Percentiles rank a stretch among this genome's conserved stretches.
Conservation (phyloP, 2,888 invertebrate genomes). For the Caenorhabditis panamensis region DNA sequence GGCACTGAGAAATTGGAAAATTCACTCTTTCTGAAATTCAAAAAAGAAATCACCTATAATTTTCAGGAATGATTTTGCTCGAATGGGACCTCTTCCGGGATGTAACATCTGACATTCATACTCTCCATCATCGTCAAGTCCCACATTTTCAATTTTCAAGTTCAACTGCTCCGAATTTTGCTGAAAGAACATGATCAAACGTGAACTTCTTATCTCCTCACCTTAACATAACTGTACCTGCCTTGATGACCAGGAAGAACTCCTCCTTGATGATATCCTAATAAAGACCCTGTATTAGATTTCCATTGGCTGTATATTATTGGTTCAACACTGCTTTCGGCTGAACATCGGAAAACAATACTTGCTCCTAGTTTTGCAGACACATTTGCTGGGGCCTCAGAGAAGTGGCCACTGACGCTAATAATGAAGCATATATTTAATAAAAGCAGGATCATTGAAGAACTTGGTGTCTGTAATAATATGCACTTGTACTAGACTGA, state of each 20-base stretch:
- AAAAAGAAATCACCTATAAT: conserved; percentile 71
- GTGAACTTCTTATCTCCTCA: too few relatives aligned
- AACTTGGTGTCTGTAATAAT: not conserved
- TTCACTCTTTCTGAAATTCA: not conserved
- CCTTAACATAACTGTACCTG: conserved; percentile 77
- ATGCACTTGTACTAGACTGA: too few relatives aligned
- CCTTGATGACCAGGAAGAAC: conserved; percentile 76
- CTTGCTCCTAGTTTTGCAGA: conserved; percentile 70
- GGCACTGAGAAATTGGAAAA: conserved; percentile 72
- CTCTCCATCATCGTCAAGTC: conserved; percentile 93
- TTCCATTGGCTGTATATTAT: conserved; percentile 77
- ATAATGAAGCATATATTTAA: conserved; percentile 17
- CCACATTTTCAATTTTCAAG: conserved; percentile 82
- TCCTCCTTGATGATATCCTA: conserved; percentile 76
- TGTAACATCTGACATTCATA: conserved; percentile 93
- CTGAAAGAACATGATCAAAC: too few relatives aligned
- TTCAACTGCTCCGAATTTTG: conserved; percentile 78
- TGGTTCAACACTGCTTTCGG: conserved; percentile 63
- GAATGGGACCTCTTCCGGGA: conserved; percentile 72
- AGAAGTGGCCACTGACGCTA: conserved; percentile 27
- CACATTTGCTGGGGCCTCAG: conserved; percentile 60
- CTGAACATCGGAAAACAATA: conserved; percentile 74
- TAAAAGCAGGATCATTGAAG: conserved; percentile 28
- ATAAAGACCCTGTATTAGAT: conserved; percentile 74
- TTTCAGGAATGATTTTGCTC: conserved; percentile 74